Conservation (phyloP, 92 coral and sea anemone species). For the Desmophyllum pertusum region DNA sequence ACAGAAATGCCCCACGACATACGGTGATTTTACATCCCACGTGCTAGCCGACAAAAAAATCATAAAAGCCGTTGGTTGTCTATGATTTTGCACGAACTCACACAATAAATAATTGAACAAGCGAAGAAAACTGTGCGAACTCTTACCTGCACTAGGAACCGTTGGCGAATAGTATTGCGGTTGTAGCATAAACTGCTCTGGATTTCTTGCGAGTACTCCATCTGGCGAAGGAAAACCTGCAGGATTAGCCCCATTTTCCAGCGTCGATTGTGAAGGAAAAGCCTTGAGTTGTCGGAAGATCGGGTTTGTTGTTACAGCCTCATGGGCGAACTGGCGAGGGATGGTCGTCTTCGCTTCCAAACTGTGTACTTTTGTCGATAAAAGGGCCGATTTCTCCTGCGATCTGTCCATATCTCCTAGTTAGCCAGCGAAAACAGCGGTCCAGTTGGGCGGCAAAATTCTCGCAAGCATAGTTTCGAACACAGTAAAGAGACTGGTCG, state of each 20-base stretch:
- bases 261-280: conserved; percentile 30
- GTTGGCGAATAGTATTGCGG: conserved; percentile 57
- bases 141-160: conserved; percentile 51
- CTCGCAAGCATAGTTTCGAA: conserved; percentile 55
- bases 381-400: conserved; percentile 79
- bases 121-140: conserved; percentile 40
- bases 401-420: conserved; percentile 79
- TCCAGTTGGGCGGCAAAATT: conserved; percentile 65
- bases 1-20: neutral
- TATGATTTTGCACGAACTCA: conserved; percentile 59
- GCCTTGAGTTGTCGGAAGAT: conserved; percentile 42
- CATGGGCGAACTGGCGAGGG: conserved; percentile 47
- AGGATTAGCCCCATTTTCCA: conserved; percentile 26
- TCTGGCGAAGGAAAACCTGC: conserved; percentile 37
- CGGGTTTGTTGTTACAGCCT: conserved; percentile 46
- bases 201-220: conserved; percentile 48
- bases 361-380: conserved; percentile 82
- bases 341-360: conserved; percentile 65
- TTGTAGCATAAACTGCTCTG: conserved; percentile 64
- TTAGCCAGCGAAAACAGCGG: conserved; percentile 43
- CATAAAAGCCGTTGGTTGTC: conserved; percentile 26
- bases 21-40: conserved; percentile 1
- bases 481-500: conserved; percentile 58
- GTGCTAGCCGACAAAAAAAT: conserved; percentile 30
- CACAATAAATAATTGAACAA: conserved; percentile 72